Conservation (phyloP, 2,797 vertebrate genomes). For the Scolopax bukidnonensis region DNA sequence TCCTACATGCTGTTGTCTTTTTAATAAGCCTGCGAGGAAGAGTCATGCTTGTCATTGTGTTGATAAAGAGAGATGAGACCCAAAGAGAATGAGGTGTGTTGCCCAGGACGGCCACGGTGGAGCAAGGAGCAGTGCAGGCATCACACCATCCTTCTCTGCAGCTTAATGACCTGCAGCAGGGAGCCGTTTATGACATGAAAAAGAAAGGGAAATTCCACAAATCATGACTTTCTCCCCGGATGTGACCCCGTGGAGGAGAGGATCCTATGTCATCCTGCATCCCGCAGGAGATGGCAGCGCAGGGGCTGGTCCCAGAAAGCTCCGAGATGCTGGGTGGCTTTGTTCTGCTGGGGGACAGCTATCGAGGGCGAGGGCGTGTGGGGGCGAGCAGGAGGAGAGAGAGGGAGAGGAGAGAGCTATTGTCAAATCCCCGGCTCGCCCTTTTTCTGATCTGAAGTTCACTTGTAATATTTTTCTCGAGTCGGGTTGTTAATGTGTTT, state of each 20-base stretch:
- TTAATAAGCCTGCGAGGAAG: neutral
- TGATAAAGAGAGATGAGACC: neutral
- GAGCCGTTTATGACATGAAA: neutral
- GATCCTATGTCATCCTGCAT: neutral
- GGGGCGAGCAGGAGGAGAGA: neutral
- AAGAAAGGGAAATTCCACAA: neutral
- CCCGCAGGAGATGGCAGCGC: neutral
- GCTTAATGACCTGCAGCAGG: neutral
- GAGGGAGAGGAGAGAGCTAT: conserved; percentile 45
- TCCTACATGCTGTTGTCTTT: neutral
- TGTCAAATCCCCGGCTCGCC: conserved; percentile 71
- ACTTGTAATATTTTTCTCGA: conserved; percentile 72
- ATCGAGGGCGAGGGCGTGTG: neutral
- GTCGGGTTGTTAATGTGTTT: conserved; percentile 76
- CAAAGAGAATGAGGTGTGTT: neutral
- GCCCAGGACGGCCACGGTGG: neutral
- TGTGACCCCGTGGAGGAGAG: neutral
- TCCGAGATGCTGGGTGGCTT: neutral
- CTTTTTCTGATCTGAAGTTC: conserved; percentile 76
- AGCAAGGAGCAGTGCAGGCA: neutral
- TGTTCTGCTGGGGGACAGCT: neutral
- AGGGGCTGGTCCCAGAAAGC: neutral
- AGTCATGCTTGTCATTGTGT: neutral
- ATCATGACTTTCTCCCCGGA: rapidly evolving
- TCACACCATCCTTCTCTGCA: neutral